A percentile compares a stretch with the other conserved stretches of the same genome.
phyloP scores from a whole-genome alignment of 2,113 vertebrate species.

The Thymallus thymallus region DNA sequence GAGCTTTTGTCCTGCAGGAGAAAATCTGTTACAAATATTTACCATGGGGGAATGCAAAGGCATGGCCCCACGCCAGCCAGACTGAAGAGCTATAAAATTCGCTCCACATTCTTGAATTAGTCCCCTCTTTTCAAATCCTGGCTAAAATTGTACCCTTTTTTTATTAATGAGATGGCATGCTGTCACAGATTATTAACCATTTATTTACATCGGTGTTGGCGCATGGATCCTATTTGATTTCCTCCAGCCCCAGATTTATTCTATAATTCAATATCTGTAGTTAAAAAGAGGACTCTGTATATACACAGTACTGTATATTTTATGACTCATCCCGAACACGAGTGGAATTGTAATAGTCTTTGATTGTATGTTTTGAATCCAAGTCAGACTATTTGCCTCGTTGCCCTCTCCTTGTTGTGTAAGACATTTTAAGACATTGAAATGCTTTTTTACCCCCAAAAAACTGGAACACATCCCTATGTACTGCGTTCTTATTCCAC shows the following conservation, averaged over 20 bases:
- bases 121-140: slow-evolving; percentile 68
- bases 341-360: slow-evolving; percentile 42
- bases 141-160: slow-evolving; percentile 91
- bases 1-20: slow-evolving; percentile 90
- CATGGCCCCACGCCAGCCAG: slow-evolving; percentile 88
- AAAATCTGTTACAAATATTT: slow-evolving; percentile 99
- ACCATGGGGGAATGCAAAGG: slow-evolving; percentile 84
- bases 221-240: slow-evolving; percentile 83
- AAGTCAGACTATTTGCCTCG: slow-evolving; percentile 26
- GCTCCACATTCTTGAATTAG: slow-evolving; percentile 91
- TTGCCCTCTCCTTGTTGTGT: slow-evolving; percentile 25
- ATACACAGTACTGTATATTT: slow-evolving; percentile 31
- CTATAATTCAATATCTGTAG: slow-evolving; percentile 66
- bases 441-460: slow-evolving; percentile 44
- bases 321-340: slow-evolving; percentile 29
- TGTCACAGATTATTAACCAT: slow-evolving; percentile 91
- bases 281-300: slow-evolving; percentile 31
- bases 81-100: slow-evolving; percentile 89
- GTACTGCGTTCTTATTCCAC: slow-evolving; percentile 21
- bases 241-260: slow-evolving; percentile 80
- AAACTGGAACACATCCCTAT: slow-evolving; percentile 54
- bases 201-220: slow-evolving; percentile 74
- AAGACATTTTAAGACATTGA: slow-evolving; percentile 33
- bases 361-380: slow-evolving; percentile 39
- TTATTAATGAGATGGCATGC: slow-evolving; percentile 92